These are phyloP conservation scores for Hemicrepidius hirtus DNA, from an alignment of 2,888 invertebrate genomes.

Conservation along the genomic window DNA sequence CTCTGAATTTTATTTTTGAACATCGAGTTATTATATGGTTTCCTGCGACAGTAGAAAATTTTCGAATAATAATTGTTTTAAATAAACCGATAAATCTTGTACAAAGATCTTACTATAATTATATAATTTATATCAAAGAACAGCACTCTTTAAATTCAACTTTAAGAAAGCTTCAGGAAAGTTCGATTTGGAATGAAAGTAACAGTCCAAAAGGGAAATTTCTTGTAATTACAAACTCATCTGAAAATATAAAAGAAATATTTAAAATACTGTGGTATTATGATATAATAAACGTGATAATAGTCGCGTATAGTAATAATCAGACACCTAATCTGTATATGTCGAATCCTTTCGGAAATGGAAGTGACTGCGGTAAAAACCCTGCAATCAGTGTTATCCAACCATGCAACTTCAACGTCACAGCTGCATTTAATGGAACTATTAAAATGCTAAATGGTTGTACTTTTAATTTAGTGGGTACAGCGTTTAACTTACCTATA, in stretches of 20 bases:
- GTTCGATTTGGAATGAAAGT: not conserved
- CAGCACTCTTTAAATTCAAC: not conserved
- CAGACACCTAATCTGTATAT: too few relatives aligned
- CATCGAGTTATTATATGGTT: too few relatives aligned
- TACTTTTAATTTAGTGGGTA: too few relatives aligned
- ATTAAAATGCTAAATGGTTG: too few relatives aligned
- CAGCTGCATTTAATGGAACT: too few relatives aligned
- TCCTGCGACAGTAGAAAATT: not conserved
- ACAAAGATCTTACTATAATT: not conserved
- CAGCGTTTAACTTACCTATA: too few relatives aligned
- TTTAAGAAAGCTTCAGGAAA: not conserved
- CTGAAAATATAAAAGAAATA: not conserved
- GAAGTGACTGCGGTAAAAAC: too few relatives aligned
- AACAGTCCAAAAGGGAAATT: slow-evolving; percentile 1
- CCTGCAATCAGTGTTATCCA: too few relatives aligned
- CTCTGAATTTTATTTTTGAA: too few relatives aligned
- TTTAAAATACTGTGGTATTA: not conserved
- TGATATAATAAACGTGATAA: not conserved
- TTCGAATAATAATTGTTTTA: not conserved
- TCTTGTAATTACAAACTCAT: not conserved
- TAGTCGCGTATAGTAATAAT: not conserved
- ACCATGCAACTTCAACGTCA: too few relatives aligned
- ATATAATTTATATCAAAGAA: not conserved
- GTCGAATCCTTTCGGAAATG: too few relatives aligned
- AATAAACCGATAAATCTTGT: not conserved